Conservation (phyloP, 2,797 vertebrate species). For the Potorous gilbertii region DNA sequence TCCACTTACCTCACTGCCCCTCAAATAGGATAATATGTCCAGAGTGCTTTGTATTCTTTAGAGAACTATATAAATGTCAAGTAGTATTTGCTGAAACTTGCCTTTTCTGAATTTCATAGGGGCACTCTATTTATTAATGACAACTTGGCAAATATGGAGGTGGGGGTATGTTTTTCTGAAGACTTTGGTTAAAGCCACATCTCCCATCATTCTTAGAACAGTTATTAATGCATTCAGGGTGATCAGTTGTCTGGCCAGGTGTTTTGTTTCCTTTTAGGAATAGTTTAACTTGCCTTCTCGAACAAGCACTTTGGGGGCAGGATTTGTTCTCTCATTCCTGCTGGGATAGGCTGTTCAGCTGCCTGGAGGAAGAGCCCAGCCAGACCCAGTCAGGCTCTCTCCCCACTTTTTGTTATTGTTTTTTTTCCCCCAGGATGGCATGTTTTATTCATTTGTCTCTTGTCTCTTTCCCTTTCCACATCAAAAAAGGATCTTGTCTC, state of each 20-base stretch:
- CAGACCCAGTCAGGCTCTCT: constrained; percentile 78
- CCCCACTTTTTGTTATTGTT: constrained; percentile 27
- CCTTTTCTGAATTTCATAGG: constrained; percentile 4
- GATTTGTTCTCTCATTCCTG: constrained; percentile 81
- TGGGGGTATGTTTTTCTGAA: constrained; percentile 64
- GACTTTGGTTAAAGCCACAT: constrained; percentile 76
- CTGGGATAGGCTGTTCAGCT: constrained; percentile 82
- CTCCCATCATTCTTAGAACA: constrained; percentile 72
- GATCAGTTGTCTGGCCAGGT: constrained; percentile 71
- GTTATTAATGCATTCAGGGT: constrained; percentile 66
- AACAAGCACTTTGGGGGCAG: constrained; percentile 80
- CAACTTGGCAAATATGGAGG: constrained; percentile 51
- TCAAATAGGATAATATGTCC: neutral
- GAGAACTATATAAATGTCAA: neutral
- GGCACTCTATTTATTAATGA: constrained; percentile 59
- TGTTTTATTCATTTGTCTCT: constrained; percentile 65
- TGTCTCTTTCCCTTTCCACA: constrained; percentile 59
- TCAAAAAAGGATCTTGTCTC: constrained; percentile 63
- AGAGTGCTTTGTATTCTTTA: neutral
- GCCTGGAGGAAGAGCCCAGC: constrained; percentile 72
- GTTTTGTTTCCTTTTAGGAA: constrained; percentile 81
- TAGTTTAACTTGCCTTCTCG: constrained; percentile 78
- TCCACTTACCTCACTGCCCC: neutral
- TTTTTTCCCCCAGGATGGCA: constrained; percentile 59
- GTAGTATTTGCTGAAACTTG: neutral